Evolutionary conservation across 2,113 vertebrate species (phyloP).

Genomic region (Chiloscyllium plagiosum): DNA sequence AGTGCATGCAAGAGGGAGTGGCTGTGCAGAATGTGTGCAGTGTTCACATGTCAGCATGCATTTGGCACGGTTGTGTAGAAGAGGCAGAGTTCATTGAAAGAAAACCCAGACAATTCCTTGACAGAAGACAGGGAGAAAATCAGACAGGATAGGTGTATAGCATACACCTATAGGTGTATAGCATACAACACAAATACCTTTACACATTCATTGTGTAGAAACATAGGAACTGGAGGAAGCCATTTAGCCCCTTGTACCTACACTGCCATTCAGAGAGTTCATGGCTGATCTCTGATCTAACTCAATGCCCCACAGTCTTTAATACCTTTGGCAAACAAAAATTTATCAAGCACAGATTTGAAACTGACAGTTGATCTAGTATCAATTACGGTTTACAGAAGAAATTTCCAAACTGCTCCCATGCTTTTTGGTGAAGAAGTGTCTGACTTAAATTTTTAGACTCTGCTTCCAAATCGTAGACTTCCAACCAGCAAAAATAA

Average conservation of each 20-base stretch:
- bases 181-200: background rate
- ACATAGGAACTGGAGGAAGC: too few species aligned
- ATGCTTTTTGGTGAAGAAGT: too few species aligned
- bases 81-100: background rate
- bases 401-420: background rate
- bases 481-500: background rate
- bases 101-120: background rate
- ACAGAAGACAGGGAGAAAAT: background rate
- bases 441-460: too few species aligned
- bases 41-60: background rate
- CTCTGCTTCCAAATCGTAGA: background rate
- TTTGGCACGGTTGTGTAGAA: background rate
- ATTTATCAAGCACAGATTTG: background rate
- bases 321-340: too few species aligned
- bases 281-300: too few species aligned
- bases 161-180: too few species aligned
- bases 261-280: too few species aligned
- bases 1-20: background rate
- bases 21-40: background rate
- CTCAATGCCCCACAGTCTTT: too few species aligned
- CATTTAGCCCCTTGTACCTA: too few species aligned
- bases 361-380: too few species aligned
- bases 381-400: background rate
- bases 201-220: background rate
- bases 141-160: too few species aligned